Conservation (phyloP, 2,113 vertebrate species). For the Melospiza georgiana region DNA sequence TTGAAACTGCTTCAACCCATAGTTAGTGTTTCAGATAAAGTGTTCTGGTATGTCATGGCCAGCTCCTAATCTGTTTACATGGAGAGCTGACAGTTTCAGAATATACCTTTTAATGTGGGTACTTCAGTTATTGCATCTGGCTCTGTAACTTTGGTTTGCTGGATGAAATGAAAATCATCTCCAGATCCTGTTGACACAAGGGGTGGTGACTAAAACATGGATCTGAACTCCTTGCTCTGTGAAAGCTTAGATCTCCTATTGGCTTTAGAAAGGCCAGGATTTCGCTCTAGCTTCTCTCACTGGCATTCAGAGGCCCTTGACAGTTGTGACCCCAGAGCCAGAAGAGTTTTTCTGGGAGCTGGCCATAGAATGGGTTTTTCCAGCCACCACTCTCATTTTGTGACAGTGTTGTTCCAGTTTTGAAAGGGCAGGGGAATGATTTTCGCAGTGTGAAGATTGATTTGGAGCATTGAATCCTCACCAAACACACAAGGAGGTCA, state of each 20-base stretch:
- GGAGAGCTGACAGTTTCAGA: conserved; percentile 31
- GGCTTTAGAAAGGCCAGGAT: neutral
- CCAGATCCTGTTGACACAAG: conserved; percentile 58
- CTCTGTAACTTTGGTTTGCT: conserved; percentile 29
- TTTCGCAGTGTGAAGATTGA: neutral
- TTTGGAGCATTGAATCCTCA: neutral
- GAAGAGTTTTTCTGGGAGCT: neutral
- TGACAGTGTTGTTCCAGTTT: neutral
- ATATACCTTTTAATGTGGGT: neutral
- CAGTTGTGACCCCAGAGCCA: neutral
- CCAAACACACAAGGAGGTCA: neutral
- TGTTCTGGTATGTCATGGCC: neutral
- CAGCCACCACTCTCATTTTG: neutral
- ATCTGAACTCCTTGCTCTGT: neutral
- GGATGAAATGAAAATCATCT: conserved; percentile 31
- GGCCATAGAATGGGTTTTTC: neutral
- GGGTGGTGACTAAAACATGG: neutral
- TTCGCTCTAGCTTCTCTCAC: neutral
- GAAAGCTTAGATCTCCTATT: neutral
- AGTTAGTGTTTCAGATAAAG: conserved; percentile 25
- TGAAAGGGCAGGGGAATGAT: neutral
- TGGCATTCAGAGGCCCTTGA: neutral
- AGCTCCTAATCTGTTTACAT: conserved; percentile 26
- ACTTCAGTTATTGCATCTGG: conserved; percentile 11
- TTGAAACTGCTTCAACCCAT: neutral